Percentiles rank a stretch among this genome's conserved stretches.
Conservation (phyloP, 2,113 vertebrate species). For the Eretmochelys imbricata region DNA sequence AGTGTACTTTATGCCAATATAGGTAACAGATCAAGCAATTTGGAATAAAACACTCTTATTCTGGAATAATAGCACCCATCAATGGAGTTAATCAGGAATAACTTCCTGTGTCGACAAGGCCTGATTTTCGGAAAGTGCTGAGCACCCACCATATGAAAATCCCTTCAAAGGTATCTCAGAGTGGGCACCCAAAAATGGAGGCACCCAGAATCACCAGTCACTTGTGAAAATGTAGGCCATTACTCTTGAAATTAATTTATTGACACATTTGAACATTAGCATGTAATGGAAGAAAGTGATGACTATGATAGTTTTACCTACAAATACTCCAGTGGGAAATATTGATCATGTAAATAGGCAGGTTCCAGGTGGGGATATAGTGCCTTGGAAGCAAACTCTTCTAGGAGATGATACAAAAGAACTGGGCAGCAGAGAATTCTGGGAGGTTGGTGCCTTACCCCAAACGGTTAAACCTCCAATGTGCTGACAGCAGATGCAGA, state of each 20-base stretch:
- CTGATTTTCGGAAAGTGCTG: background rate
- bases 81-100: background rate
- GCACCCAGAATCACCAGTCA: background rate
- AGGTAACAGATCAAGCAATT: background rate
- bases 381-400: background rate
- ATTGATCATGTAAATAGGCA: background rate
- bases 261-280: background rate
- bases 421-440: background rate
- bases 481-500: background rate
- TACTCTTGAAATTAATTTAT: background rate
- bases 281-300: background rate
- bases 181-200: rapidly evolving
- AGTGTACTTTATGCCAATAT: background rate
- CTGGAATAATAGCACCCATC: background rate
- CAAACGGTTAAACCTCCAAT: background rate
- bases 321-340: background rate
- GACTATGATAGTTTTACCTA: background rate
- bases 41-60: background rate
- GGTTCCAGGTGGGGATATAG: background rate
- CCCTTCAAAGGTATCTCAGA: background rate
- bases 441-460: background rate
- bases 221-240: background rate
- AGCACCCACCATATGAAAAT: rapidly evolving
- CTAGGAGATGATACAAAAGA: background rate
- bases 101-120: background rate